Base-by-base conservation (phyloP, 2,888 invertebrate species). In the Tetragonula carbonaria region DNA sequence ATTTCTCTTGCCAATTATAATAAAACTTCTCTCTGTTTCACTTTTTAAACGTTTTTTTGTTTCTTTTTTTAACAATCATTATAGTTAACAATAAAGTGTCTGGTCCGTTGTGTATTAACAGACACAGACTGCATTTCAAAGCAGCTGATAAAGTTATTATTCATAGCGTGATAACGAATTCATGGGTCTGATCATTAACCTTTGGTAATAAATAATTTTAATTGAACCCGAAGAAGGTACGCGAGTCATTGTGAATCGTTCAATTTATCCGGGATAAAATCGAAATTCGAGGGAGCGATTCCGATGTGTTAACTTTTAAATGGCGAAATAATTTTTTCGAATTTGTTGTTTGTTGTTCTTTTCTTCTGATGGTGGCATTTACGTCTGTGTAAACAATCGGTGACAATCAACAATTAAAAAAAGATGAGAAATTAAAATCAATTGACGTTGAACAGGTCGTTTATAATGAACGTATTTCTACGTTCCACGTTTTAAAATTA, bases 201-300 rank as follows among this genome's bases (percentile, higher is more conserved):
- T n/a, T n/a, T 33, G 1, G 50, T 51, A 82, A 74, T 83, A 72
- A 75, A 72, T 71, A 55, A 74, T 80, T 74, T 65, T 55, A 33
- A 67, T 68, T 13, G 67, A 50, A 53, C 8, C 53, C 21, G n/a
- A 11, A 33, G 23, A 33, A 6, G 59, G 57, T 23, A 28, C n/a
- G 55, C 6, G 14, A 18, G 6, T 6, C 11, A 3, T 14, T 3
- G 23, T 65, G 23, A 21, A 59, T n/a, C 16, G 38, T 53, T 70
- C 68, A 33, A 77, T 78, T 80, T 65, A 2, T 8, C 16, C 2
- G 5, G 33, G 21, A 53, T 45, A 18, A 51, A 38, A 45, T 51
- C 6, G 50, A 28, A 45, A 16, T 16, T 57, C 45, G 16, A 33
- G 4, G 55, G 50, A 55, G 16, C 28, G 21, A 81, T 80, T 63